A percentile compares a stretch with the other conserved stretches of the same genome.
Conservation (phyloP, 2,888 invertebrate species). For the Diarsia brunnea region DNA sequence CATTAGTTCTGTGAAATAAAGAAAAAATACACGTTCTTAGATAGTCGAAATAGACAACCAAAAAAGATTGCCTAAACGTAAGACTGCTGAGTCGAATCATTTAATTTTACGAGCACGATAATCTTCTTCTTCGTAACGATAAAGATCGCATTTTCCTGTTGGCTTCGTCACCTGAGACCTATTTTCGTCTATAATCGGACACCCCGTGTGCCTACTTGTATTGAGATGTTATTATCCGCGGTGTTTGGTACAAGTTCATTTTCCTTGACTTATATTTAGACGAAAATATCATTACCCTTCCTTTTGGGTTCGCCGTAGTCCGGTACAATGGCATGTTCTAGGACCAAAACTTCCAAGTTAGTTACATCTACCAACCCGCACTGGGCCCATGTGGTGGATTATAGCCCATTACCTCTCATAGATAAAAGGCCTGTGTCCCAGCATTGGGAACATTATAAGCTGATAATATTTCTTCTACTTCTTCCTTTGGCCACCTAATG, state of each 20-base stretch:
- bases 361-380: too few relatives aligned
- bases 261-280: background rate
- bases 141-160: slow-evolving; percentile 12
- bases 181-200: background rate
- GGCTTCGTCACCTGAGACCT: slow-evolving; percentile 15
- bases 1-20: background rate
- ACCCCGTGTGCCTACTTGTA: background rate
- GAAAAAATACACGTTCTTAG: background rate
- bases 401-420: too few relatives aligned
- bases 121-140: background rate
- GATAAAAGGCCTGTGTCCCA: too few relatives aligned
- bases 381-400: too few relatives aligned
- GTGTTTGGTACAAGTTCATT: background rate
- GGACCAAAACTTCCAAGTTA: too few relatives aligned
- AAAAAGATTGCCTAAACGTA: background rate
- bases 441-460: too few relatives aligned
- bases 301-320: too few relatives aligned
- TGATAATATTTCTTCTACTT: too few relatives aligned
- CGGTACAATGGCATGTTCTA: too few relatives aligned
- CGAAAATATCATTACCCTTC: too few relatives aligned
- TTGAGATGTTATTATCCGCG: background rate
- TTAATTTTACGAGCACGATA: slow-evolving; percentile 23
- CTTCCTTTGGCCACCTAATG: too few relatives aligned
- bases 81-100: background rate
- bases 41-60: background rate